phyloP scores from a whole-genome alignment of 2,797 vertebrate genomes.

The Delichon dasypus region DNA sequence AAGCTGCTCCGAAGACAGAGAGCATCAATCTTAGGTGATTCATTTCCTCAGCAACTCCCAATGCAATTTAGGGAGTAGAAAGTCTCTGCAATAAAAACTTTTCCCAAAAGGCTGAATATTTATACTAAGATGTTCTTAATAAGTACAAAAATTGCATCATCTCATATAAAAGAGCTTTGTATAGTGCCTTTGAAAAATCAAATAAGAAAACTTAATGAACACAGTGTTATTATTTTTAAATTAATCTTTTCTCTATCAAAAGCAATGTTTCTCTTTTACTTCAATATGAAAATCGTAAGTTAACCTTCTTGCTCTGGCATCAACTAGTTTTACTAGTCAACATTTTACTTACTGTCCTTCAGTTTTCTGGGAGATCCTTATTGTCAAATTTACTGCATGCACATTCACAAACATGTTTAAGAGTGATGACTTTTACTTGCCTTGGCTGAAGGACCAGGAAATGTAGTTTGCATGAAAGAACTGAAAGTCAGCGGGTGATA shows the following conservation, averaged over 20 bases:
- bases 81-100: conserved; percentile 16
- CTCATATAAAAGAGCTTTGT: not conserved
- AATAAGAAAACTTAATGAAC: not conserved
- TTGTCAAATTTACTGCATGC: not conserved
- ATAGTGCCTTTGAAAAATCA: not conserved
- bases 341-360: not conserved
- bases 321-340: not conserved
- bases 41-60: conserved; percentile 2
- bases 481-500: not conserved
- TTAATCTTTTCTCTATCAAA: not conserved
- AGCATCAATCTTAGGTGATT: conserved; percentile 44
- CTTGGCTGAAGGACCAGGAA: not conserved
- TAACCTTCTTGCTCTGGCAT: not conserved
- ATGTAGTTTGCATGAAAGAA: not conserved
- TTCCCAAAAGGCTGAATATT: conserved; percentile 9
- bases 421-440: not conserved
- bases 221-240: accelerated
- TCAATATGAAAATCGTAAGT: not conserved
- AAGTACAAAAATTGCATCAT: not conserved
- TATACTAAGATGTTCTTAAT: not conserved
- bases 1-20: conserved; percentile 29
- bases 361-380: not conserved
- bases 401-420: not conserved
- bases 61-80: conserved; percentile 2
- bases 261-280: not conserved